Base-by-base conservation (phyloP, 2,113 vertebrate genomes). In the Eudyptes chrysolophus region DNA sequence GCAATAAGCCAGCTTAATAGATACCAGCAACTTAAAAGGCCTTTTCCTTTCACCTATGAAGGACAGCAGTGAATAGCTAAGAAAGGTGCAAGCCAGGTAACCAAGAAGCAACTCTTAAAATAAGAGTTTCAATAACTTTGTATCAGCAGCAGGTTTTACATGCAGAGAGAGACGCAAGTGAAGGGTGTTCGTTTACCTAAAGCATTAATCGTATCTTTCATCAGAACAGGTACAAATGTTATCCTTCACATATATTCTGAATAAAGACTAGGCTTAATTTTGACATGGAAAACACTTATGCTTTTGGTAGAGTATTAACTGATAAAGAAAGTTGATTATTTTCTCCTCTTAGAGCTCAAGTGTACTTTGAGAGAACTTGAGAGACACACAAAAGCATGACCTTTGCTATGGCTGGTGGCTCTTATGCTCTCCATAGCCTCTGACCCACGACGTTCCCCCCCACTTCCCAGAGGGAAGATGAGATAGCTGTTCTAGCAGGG, bases 41-140 rank as follows among this genome's bases (percentile, higher is more conserved):
- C 22, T 93, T 95, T 87, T 85, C 52, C 58, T 95, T 94, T 96
- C 85, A 84, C 85, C 83, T 90, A 66, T 22, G 85, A 94, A 96
- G 76, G 85, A 78, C 87, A 92, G 62, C 49, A 92, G n/a, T 16
- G 26, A 82, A 58, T 10, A 74, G 27, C n/a, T 55, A 17, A 12
- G 29, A 90, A 82, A 89, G 22, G 25, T n/a, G 2, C 54, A 86
- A 86, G 34, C 17, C 38, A 85, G 21, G 17, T 57, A 89, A 69
- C 29, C 25, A 87, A 84, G n/a, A 62, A 84, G 36, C 13, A 89
- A 42, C 8, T 34, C 44, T n/a, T 55, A 46, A 66, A 84, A 30
- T 48, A 85, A 18, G 17, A 36, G 5, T 42, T 87, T 75, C 30
- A 40, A 20, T 57, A 49, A 29, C 20, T 87, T n/a, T 51, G 3